Evolutionary conservation across 1,140 invertebrate genomes (phyloP).

Genomic region (Chrysoperla carnea): DNA sequence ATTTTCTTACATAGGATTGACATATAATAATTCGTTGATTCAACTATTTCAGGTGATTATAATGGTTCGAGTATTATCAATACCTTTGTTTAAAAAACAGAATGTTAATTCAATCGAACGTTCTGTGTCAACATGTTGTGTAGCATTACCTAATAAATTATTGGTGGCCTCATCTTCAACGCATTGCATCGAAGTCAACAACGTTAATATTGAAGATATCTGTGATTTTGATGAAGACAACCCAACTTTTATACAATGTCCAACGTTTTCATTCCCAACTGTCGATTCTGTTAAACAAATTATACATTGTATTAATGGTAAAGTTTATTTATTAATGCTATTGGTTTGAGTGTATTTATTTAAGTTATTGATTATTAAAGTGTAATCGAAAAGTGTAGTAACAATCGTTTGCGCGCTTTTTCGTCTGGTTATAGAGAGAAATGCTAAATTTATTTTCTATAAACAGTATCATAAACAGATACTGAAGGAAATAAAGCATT

Average conservation of each 20-base stretch:
- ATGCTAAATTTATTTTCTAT: too few relatives aligned
- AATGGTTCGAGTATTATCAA: slow-evolving; percentile 51
- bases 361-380: too few relatives aligned
- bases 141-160: slow-evolving; percentile 31
- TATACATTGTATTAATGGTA: slow-evolving; percentile 35
- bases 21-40: too few relatives aligned
- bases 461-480: too few relatives aligned
- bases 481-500: too few relatives aligned
- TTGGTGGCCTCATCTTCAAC: slow-evolving; percentile 32
- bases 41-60: slow-evolving; percentile 1
- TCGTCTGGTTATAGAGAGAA: too few relatives aligned
- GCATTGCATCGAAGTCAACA: slow-evolving; percentile 41
- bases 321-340: too few relatives aligned
- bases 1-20: too few relatives aligned
- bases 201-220: slow-evolving; percentile 23
- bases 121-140: slow-evolving; percentile 33
- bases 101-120: slow-evolving; percentile 45
- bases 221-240: neutral
- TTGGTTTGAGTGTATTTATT: too few relatives aligned
- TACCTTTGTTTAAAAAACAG: slow-evolving; percentile 48
- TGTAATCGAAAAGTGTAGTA: too few relatives aligned
- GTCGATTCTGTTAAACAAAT: slow-evolving; percentile 41
- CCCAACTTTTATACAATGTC: slow-evolving; percentile 15
- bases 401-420: too few relatives aligned
- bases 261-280: slow-evolving; percentile 38